Base-by-base conservation (phyloP, 2,888 invertebrate genomes). In the Atrina japonica region DNA sequence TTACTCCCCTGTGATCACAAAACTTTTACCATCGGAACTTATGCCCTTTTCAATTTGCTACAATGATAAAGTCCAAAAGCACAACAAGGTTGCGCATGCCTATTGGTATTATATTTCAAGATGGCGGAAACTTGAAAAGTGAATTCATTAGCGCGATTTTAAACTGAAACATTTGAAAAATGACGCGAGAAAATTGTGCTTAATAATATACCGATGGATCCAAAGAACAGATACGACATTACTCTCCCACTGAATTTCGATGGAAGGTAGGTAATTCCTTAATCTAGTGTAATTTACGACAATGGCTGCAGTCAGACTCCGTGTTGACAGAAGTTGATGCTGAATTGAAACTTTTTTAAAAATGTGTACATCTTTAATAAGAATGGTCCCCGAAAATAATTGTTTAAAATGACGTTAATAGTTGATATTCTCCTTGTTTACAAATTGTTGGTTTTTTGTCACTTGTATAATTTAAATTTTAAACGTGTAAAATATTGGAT, bases 221-320 rank as follows among this genome's bases (percentile, higher is more conserved):
- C 71, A n/a, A 68, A 70, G 25, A 52, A 52, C 56, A 76, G 74
- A 50, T 73, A 63, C 41, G 81, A 81, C 68, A 76, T 78, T 58
- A 78, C 80, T 21, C 64, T 83, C 23, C 83, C 81, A 16, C 61
- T 83, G 45, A 81, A 83, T 68, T 73, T 83, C 49, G 78, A 83
- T 65, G 81, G 78, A 70, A 83, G 83, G 83, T 83, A 66, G 66
- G 41, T 27, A 27, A 21, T 14, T 49, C 23, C 21, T 50, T 23
- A 14, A 23, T 50, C 23, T 21, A 21, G n/a, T 50, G 21, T 5
- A 47, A 47, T 14, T 21, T 23, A 50, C 14, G 50, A 11, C 18
- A 50, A 35, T 35, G 35, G 35, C 35, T 35, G 35, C 35, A 35
- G 35, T 11, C 35, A 35, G 35, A 7, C 35, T 35, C 35, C 35